Evolutionary conservation across 2,113 vertebrate species (phyloP), one percentile per base, ranked within the genome.

Genomic region (Perca flavescens): DNA sequence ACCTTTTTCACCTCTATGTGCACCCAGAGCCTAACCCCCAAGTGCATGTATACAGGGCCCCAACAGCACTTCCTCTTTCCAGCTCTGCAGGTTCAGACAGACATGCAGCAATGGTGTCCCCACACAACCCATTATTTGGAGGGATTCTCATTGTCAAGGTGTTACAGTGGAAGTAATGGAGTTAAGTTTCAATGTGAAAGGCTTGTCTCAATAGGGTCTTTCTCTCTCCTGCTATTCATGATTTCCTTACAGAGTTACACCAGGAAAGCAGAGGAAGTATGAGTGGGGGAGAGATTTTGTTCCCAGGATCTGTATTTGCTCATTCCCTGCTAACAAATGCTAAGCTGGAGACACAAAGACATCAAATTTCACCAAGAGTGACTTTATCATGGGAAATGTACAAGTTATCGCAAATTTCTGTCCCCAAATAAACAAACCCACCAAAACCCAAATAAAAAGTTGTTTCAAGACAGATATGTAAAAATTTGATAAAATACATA

Each of bases 171-270:
- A 86, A 82, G 89, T 77, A 63, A 86, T 71, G 88, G 92, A 91
- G 91, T 95, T 93, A 78, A 89, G 83, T 95, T 94, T 91, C 93
- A 46, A 79, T 80, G 85, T 82, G 89, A 92, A 90, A 89, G 84
- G 78, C 73, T 80, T 1, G 72, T 74, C 82, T 91, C 89, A 89
- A 85, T 88, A 86, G 87, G 83, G 84, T 88, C 86, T 85, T 79
- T 86, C 81, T 87, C 77, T 80, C 69, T 65, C 79, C 75, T 22
- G 22, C 93, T 82, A 86, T 92, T 94, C 90, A 91, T 76, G 62
- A 82, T 92, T 88, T 89, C 88, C 90, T 91, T 92, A 93, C 78
- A 91, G 88, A 83, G 72, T 94, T 92, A 94, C 92, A 91, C 56
- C 21, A 6, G 22, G 25, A 74, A 54, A 83, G 73, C 52, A 73